These are phyloP conservation scores for Campoplex capitator DNA, from an alignment of 2,888 invertebrate species.

Conservation along the genomic window DNA sequence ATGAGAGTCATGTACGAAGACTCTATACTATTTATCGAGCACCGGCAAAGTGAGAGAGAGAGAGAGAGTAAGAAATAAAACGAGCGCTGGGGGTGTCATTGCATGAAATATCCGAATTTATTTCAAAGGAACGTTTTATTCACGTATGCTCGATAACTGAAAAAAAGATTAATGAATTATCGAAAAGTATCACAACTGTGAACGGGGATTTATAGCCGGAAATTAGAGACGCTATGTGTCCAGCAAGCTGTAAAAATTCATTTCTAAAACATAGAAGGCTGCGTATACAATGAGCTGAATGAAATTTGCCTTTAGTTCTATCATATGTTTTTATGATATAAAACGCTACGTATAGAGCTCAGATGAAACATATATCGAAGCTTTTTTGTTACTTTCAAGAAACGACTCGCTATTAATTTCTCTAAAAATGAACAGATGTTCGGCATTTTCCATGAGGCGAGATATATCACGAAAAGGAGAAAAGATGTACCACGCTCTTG, in stretches of 20 bases:
- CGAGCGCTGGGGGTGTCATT: constrained; percentile 55
- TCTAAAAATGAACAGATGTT: constrained; percentile 67
- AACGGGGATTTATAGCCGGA: neutral
- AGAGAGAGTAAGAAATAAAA: constrained; percentile 29
- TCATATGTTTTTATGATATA: neutral
- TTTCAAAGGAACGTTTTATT: constrained; percentile 14
- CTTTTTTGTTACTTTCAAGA: constrained; percentile 3
- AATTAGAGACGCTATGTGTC: neutral
- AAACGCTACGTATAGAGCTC: neutral
- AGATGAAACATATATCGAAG: neutral
- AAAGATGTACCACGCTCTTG: constrained; percentile 3
- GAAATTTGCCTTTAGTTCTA: neutral
- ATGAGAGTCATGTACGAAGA: constrained; percentile 67
- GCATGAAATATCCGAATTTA: constrained; percentile 47
- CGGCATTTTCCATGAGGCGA: neutral
- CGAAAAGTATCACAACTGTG: neutral
- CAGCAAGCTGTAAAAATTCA: neutral
- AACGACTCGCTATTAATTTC: constrained; percentile 76
- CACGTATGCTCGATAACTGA: neutral
- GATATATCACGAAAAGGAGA: constrained; percentile 37
- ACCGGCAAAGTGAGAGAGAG: constrained; percentile 29
- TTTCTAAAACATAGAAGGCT: neutral
- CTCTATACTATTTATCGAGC: constrained; percentile 74
- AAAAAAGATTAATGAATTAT: neutral
- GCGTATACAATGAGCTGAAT: neutral